phyloP scores from a whole-genome alignment of 2,113 vertebrate genomes.

The Cheirogaleus medius region DNA sequence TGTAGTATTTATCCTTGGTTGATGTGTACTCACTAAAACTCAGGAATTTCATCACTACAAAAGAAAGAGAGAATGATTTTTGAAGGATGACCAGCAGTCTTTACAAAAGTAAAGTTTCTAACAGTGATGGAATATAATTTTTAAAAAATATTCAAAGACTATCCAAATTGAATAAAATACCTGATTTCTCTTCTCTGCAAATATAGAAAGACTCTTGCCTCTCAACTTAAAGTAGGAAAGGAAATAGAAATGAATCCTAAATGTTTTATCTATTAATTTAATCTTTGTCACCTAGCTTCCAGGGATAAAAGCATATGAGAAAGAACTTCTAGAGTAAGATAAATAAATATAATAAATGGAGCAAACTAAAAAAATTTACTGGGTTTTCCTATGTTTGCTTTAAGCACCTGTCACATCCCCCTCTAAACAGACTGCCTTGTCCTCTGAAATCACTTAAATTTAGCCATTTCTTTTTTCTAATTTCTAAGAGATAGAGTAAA shows the following conservation, averaged over 20 bases:
- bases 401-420: not conserved
- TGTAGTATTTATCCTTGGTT: not conserved
- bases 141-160: not conserved
- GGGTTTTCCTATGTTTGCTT: slow-evolving; percentile 14
- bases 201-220: not conserved
- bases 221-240: not conserved
- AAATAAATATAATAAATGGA: not conserved
- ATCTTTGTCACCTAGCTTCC: not conserved
- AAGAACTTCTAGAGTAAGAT: slow-evolving; percentile 14
- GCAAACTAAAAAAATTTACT: not conserved
- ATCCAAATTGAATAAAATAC: not conserved
- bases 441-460: not conserved
- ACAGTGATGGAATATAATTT: not conserved
- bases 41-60: not conserved
- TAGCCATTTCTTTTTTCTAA: not conserved
- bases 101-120: not conserved
- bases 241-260: not conserved
- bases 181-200: not conserved
- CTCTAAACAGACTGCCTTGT: not conserved
- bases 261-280: not conserved
- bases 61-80: not conserved
- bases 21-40: not conserved
- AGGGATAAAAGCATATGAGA: not conserved
- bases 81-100: not conserved
- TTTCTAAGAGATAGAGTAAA: not conserved